Percentiles rank a stretch among this genome's conserved stretches.
Evolutionary conservation across 2,888 invertebrate species (phyloP).

Genomic region (Microctonus hyperodae): DNA sequence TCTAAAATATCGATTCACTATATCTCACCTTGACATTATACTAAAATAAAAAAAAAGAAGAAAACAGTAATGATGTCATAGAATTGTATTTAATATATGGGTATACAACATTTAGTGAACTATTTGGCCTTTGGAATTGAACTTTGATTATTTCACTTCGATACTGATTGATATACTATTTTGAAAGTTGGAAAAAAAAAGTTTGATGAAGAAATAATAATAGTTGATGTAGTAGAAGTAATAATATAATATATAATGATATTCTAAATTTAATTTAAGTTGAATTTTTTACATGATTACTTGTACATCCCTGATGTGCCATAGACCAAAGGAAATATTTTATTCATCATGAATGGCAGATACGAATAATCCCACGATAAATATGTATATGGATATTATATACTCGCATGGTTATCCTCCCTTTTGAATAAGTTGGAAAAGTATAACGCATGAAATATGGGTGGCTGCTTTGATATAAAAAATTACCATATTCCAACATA

Average conservation of each 20-base stretch:
- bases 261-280: background rate
- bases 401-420: constrained; percentile 2
- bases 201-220: background rate
- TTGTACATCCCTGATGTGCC: background rate
- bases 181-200: background rate
- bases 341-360: constrained; percentile 12
- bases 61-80: background rate
- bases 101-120: background rate
- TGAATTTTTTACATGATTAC: background rate
- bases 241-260: background rate
- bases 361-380: constrained; percentile 19
- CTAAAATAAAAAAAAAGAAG: background rate
- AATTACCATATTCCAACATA: constrained; percentile 16
- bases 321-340: background rate
- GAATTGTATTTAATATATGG: background rate
- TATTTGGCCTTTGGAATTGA: background rate
- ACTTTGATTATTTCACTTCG: background rate
- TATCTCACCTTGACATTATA: background rate
- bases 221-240: background rate
- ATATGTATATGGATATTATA: constrained; percentile 7
- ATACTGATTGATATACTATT: background rate
- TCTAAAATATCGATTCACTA: background rate
- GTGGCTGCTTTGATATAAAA: constrained; percentile 8
- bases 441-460: constrained; percentile 11
- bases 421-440: constrained; percentile 13